These are phyloP conservation scores for Ectemnius continuus DNA, from an alignment of 2,888 invertebrate genomes.

Conservation along the genomic window DNA sequence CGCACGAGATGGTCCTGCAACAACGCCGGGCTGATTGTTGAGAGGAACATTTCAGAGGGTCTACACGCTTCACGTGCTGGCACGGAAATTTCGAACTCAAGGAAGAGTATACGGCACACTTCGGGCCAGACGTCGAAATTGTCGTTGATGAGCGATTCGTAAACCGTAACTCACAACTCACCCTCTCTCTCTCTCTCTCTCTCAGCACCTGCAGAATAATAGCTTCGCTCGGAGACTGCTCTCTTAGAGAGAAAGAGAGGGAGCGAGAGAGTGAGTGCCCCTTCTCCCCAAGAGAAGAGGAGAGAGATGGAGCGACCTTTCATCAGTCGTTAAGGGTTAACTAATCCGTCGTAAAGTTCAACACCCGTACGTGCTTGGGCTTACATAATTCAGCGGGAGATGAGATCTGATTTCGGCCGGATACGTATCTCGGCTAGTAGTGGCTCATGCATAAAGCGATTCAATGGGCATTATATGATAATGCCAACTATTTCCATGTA, in stretches of 20 bases:
- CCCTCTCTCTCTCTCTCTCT: not conserved
- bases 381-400: slow-evolving; percentile 50
- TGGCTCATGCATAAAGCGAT: slow-evolving; percentile 7
- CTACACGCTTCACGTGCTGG: not conserved
- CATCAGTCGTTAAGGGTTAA: slow-evolving; percentile 41
- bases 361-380: slow-evolving; percentile 30
- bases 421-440: slow-evolving; percentile 27
- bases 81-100: not conserved
- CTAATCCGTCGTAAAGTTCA: slow-evolving; percentile 53
- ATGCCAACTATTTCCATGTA: slow-evolving; percentile 22
- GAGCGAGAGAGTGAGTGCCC: no score
- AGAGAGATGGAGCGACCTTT: slow-evolving; percentile 8
- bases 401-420: slow-evolving; percentile 49
- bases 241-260: slow-evolving; percentile 16
- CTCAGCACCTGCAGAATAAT: slow-evolving; percentile 36
- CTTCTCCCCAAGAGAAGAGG: no score
- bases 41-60: no score
- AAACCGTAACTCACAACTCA: not conserved
- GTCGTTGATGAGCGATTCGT: not conserved
- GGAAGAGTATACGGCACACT: not conserved
- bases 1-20: no score
- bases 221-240: slow-evolving; percentile 21
- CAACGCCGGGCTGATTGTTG: no score
- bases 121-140: slow-evolving; percentile 2
- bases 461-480: slow-evolving; percentile 30